Evolutionary conservation across 2,113 vertebrate species (phyloP).

Genomic region (Eupsittula cactorum): DNA sequence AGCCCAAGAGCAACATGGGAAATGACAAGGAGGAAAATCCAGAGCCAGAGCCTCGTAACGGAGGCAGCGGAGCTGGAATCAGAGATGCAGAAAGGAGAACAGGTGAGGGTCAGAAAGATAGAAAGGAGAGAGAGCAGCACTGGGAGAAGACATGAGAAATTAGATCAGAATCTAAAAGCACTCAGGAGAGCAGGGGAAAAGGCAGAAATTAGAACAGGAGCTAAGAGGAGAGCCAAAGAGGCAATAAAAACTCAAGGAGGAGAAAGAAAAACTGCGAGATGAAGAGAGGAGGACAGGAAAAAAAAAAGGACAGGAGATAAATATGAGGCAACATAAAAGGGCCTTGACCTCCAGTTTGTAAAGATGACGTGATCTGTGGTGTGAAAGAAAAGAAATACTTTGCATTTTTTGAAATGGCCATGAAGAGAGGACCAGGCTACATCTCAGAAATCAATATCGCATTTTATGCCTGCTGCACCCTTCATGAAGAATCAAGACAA

Average conservation of each 20-base stretch:
- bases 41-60: not conserved
- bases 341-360: slow-evolving; percentile 53
- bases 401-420: slow-evolving; percentile 69
- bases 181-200: slow-evolving; percentile 79
- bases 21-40: not conserved
- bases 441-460: slow-evolving; percentile 76
- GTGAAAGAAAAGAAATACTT: slow-evolving; percentile 67
- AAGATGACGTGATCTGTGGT: slow-evolving; percentile 38
- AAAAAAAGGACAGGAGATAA: slow-evolving; percentile 54
- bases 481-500: slow-evolving; percentile 76
- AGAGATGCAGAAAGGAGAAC: slow-evolving; percentile 63
- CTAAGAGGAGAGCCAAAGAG: slow-evolving; percentile 76
- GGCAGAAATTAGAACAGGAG: slow-evolving; percentile 81
- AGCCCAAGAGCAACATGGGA: not conserved
- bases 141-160: slow-evolving; percentile 82
- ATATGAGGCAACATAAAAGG: slow-evolving; percentile 52
- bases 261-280: slow-evolving; percentile 67
- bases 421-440: slow-evolving; percentile 57
- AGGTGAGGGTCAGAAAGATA: slow-evolving; percentile 75
- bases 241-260: slow-evolving; percentile 73
- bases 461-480: slow-evolving; percentile 82
- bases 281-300: slow-evolving; percentile 36
- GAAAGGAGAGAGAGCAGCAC: slow-evolving; percentile 75
- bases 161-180: slow-evolving; percentile 79
- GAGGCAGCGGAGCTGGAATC: slow-evolving; percentile 43